Evolutionary conservation across 2,797 vertebrate species (phyloP), one percentile per base, ranked within the genome.

Genomic region (Cynopterus sphinx): DNA sequence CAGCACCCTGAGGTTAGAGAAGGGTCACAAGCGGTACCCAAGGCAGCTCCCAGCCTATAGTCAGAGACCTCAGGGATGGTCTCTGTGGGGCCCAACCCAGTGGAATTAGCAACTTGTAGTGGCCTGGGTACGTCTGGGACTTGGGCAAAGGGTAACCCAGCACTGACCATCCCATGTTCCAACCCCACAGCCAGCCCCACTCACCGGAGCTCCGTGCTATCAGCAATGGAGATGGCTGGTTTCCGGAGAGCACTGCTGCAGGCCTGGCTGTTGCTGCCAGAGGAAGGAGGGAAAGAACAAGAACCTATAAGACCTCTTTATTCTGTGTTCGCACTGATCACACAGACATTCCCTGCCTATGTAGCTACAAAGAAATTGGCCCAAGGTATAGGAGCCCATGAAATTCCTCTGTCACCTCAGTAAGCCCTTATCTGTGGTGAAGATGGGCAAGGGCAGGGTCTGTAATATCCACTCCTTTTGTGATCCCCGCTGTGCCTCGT

Each of bases 191-290:
- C 74, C 15, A 49, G 59, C 28, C 71, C 84, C 46, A 65, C 28
- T 98, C 97, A 99, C 99, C 99, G 99, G 98, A 99, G 99, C 96
- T 99, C 99, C 0, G 99, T 99, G 99, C 99, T 99, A 97, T 99
- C 99, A 0, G 99, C 99, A 3, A 99, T 99, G 15, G 99, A 99
- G 97, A 99, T 99, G 94, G 99, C 99, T 0, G 99, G 99, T 85
- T 99, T 99, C 98, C 99, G 98, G 88, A 99, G 98, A 1, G 99
- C 99, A 0, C 99, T 99, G 98, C 99, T 99, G 97, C 99, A 99
- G 0, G 99, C 99, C 98, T 99, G 99, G 98, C 98, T 99, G 98
- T 99, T 99, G 98, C 99, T 99, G 98, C 39, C 61, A 26, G 5
- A 0, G 59, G 70, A 68, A 91, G 13, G 57, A 77, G 24, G 53